Conservation (phyloP, 2,113 vertebrate species). For the Strix aluco region DNA sequence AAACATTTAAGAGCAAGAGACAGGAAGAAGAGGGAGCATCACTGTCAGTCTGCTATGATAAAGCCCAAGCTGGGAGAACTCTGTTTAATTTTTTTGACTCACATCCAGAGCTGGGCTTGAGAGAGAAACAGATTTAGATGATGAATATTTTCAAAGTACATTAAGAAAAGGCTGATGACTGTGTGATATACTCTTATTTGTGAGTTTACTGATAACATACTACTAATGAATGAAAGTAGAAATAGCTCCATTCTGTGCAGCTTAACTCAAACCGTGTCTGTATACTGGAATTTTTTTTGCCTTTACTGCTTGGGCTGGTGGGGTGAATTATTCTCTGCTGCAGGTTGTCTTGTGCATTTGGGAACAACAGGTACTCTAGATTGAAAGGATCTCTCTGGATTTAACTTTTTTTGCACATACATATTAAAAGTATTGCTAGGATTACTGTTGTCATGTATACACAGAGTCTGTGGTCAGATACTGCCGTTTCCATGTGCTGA, state of each 20-base stretch:
- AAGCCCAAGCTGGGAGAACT: background rate
- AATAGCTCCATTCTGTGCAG: background rate
- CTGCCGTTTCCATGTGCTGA: background rate
- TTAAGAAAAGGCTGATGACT: constrained; percentile 2
- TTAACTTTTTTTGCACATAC: background rate
- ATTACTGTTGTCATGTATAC: accelerated
- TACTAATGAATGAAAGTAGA: background rate
- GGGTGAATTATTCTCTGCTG: background rate
- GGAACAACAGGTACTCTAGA: background rate
- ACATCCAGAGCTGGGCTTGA: background rate
- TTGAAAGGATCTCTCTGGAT: background rate
- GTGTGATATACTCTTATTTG: background rate
- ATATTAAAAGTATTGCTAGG: background rate
- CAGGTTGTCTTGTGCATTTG: background rate
- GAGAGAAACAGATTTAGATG: background rate
- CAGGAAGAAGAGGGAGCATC: background rate
- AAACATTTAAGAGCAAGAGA: background rate
- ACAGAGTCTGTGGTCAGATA: background rate
- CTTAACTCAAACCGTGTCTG: background rate
- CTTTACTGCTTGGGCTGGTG: background rate
- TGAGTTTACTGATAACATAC: background rate
- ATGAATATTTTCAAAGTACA: background rate
- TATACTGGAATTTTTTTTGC: background rate
- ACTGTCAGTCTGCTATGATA: background rate
- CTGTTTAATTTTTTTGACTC: constrained; percentile 2